A percentile compares a stretch with the other conserved stretches of the same genome.
Evolutionary conservation across 2,888 invertebrate genomes (phyloP).

Genomic region (Tineola bisselliella): DNA sequence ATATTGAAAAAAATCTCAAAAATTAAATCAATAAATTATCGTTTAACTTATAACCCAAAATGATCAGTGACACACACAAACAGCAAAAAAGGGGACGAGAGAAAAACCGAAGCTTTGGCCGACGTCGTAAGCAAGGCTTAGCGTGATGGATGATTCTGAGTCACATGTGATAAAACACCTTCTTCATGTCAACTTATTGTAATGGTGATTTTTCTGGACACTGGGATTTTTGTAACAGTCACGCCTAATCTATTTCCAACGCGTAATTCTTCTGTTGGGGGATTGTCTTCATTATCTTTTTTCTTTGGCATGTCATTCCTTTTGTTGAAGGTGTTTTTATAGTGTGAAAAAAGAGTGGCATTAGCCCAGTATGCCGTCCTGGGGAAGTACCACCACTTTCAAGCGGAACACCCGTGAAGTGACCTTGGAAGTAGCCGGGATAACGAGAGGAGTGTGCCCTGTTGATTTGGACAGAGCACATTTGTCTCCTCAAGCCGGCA

Average conservation of each 20-base stretch:
- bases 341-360: background rate
- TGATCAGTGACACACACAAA: background rate
- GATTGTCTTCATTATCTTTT: background rate
- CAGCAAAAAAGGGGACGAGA: background rate
- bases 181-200: background rate
- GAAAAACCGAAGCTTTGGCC: background rate
- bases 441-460: too few relatives aligned
- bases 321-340: background rate
- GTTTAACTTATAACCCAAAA: background rate
- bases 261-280: background rate
- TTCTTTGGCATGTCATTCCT: background rate
- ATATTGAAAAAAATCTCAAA: too few relatives aligned
- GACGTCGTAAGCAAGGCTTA: conserved; percentile 6
- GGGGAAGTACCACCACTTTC: too few relatives aligned
- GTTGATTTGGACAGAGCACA: too few relatives aligned
- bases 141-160: background rate
- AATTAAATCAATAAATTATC: background rate
- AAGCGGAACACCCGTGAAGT: too few relatives aligned
- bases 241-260: conserved; percentile 1
- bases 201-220: background rate
- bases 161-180: conserved; percentile 1
- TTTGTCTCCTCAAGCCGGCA: too few relatives aligned
- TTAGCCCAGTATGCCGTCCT: too few relatives aligned
- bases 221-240: background rate
- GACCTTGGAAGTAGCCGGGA: too few relatives aligned